Evolutionary conservation across 2,797 vertebrate genomes (phyloP), one percentile per base, ranked within the genome.

Genomic region (Anomalospiza imberbis): DNA sequence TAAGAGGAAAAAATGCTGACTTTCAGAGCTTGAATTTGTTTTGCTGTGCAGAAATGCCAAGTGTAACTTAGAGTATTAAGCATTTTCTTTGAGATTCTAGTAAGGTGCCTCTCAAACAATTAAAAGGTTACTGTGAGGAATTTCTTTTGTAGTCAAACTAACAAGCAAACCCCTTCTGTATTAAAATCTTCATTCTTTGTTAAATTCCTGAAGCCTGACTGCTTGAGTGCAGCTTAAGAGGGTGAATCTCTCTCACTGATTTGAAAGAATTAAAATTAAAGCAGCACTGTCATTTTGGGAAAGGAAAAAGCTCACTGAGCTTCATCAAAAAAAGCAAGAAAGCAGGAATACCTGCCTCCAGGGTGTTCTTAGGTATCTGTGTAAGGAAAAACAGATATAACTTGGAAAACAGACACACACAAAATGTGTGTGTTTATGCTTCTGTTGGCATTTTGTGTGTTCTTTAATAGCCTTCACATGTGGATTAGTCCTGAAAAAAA

Each of bases 391-490:
- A 6, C 50, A 80, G 72, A 29, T 47, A n/a, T 4, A 83, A 67
- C 38, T 55, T 66, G 40, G 48, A 79, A 86, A 88, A 77, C n/a
- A 76, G 22, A 47, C 38, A 21, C 44, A n/a, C 20, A 68, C 18
- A 45, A 61, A 84, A 21, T 42, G 18, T 67, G 32, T 15, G 6
- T 71, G 71, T 88, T 90, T 91, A 10, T 91, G 68, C 75, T 68
- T 87, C 85, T 82, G 40, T 67, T 94, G 85, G 83, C 47, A 60
- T 94, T 94, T 91, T 88, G 42, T 81, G 36, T 70, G 29, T 88
- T 90, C 63, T 85, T 85, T 93, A 94, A 90, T 94, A 95, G 75
- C 89, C 90, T 94, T 94, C 91, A 94, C 91, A 87, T 94, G 90
- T 96, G 84, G 90, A 89, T 94, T 93, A 94, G 83, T 85, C 80